Conservation (phyloP, 23 tunicate species). For the Diplosoma virens region DNA sequence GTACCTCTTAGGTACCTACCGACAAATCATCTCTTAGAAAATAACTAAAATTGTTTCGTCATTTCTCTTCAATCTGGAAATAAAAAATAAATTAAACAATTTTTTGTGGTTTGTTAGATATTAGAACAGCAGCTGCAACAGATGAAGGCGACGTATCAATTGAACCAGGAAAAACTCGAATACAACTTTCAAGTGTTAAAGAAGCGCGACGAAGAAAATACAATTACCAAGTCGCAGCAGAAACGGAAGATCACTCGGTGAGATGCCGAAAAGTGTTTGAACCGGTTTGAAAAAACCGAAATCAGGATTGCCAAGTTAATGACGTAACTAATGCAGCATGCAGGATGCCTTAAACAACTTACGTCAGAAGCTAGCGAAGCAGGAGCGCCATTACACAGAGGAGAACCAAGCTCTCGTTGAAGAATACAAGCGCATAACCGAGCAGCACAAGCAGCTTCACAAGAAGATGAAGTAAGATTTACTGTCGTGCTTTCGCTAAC, state of each 20-base stretch:
- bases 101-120: conserved; percentile 28
- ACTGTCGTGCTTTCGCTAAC: not conserved
- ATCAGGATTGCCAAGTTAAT: not conserved
- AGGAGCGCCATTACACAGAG: conserved; percentile 68
- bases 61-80: not conserved
- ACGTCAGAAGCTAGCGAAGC: conserved; percentile 67
- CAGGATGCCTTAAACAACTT: conserved; percentile 90
- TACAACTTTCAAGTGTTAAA: conserved; percentile 91
- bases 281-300: not conserved
- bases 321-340: conserved; percentile 22
- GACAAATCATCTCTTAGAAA: too few relatives aligned
- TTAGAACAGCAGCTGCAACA: conserved; percentile 96
- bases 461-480: conserved; percentile 83
- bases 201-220: conserved; percentile 97
- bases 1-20: not conserved
- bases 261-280: not conserved
- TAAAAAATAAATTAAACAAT: not conserved
- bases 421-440: conserved; percentile 86
- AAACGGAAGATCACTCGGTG: conserved; percentile 88
- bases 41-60: not conserved
- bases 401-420: conserved; percentile 78
- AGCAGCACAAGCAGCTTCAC: conserved; percentile 89
- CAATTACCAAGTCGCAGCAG: conserved; percentile 93
- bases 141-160: conserved; percentile 97
- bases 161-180: conserved; percentile 96